These are phyloP conservation scores for Oreohelix idahoensis DNA, from an alignment of 1,140 invertebrate species.

Conservation along the genomic window DNA sequence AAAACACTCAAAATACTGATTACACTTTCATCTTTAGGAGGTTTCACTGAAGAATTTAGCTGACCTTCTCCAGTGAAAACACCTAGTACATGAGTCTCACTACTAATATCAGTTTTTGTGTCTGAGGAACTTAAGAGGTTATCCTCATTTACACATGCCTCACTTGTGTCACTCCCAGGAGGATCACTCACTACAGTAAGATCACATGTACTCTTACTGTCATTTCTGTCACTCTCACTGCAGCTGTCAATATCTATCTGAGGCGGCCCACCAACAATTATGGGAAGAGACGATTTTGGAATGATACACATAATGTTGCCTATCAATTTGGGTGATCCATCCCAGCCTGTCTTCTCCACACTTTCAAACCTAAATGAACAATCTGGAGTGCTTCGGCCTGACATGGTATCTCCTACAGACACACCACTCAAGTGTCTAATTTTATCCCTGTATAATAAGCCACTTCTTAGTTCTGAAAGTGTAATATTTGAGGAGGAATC, in stretches of 20 bases:
- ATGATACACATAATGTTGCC: slow-evolving; percentile 36
- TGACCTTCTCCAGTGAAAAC: background rate
- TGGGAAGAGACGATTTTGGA: slow-evolving; percentile 6
- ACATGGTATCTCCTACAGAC: slow-evolving; percentile 1
- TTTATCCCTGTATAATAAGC: slow-evolving; percentile 15
- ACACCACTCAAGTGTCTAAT: slow-evolving; percentile 29
- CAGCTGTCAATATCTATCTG: background rate
- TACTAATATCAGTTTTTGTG: background rate
- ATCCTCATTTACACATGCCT: background rate
- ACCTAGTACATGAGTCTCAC: background rate
- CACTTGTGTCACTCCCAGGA: background rate
- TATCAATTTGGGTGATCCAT: slow-evolving; percentile 27
- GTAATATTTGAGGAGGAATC: background rate
- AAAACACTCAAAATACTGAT: background rate
- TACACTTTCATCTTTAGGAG: background rate
- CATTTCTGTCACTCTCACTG: background rate
- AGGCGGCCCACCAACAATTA: background rate
- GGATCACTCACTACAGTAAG: background rate
- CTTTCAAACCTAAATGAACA: background rate
- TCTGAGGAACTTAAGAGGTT: background rate
- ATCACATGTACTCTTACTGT: slow-evolving; percentile 8
- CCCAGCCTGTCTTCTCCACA: background rate
- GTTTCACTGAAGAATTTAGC: background rate
- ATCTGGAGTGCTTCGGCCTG: slow-evolving; percentile 33
- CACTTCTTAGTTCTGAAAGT: background rate